Evolutionary conservation across 2,113 vertebrate species (phyloP).

Genomic region (Pygoscelis antarcticus): DNA sequence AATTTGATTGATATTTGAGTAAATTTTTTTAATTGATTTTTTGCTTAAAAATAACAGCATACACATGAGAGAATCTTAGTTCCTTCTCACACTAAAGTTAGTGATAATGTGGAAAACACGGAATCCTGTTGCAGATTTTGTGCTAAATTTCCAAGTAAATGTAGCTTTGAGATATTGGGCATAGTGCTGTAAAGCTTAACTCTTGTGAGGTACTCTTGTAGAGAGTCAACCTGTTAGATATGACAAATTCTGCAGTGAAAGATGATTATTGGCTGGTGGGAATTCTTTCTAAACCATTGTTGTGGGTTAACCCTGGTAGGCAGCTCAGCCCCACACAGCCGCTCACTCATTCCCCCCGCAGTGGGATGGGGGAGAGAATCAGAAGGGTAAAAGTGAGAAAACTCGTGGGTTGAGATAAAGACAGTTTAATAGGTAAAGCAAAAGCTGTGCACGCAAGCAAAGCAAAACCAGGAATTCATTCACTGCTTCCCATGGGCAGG

Average conservation of each 20-base stretch:
- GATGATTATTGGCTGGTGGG: not conserved
- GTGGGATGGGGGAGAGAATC: not conserved
- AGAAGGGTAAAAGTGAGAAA: not conserved
- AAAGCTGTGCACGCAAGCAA: not conserved
- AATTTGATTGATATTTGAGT: not conserved
- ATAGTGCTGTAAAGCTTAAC: not conserved
- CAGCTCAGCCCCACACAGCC: not conserved
- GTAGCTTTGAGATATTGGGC: not conserved
- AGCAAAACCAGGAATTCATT: not conserved
- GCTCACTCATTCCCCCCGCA: not conserved
- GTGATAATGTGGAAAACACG: not conserved
- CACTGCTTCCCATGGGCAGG: not conserved
- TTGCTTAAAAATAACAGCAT: not conserved
- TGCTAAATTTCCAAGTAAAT: not conserved
- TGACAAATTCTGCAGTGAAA: not conserved
- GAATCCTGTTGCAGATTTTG: not conserved
- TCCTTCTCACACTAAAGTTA: not conserved
- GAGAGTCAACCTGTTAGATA: not conserved
- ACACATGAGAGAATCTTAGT: not conserved
- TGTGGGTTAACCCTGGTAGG: not conserved
- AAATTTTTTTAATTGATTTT: not conserved
- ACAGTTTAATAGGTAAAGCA: not conserved
- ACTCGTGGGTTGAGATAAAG: not conserved
- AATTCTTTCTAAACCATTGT: not conserved
- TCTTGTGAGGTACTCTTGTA: not conserved